Evolutionary conservation across 2,797 vertebrate species (phyloP).

Genomic region (Phalloptychus januarius): DNA sequence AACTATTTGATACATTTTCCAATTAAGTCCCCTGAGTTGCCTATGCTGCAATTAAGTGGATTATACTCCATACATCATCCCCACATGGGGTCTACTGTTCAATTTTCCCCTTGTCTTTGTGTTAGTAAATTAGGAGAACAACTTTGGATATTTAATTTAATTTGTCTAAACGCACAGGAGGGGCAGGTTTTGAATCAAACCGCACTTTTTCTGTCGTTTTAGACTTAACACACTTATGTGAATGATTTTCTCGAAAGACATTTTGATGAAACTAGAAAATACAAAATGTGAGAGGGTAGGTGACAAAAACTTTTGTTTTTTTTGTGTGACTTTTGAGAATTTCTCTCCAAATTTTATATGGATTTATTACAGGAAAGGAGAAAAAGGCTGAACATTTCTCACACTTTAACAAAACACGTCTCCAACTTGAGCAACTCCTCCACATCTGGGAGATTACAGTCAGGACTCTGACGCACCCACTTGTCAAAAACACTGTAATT

Average conservation of each 20-base stretch:
- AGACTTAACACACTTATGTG: neutral
- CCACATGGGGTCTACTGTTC: constrained; percentile 55
- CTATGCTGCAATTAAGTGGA: constrained; percentile 50
- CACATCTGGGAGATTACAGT: constrained; percentile 25
- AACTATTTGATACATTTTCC: constrained; percentile 53
- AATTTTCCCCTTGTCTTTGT: constrained; percentile 43
- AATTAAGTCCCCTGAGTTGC: constrained; percentile 66
- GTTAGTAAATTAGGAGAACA: constrained; percentile 47
- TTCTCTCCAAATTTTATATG: neutral
- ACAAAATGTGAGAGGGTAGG: neutral
- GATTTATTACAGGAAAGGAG: constrained; percentile 5
- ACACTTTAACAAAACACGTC: neutral
- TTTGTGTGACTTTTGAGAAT: neutral
- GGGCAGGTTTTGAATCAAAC: constrained; percentile 2
- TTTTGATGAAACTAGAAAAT: constrained; percentile 10
- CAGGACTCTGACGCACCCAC: constrained; percentile 29
- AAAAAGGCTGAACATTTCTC: constrained; percentile 9
- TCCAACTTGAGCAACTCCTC: constrained; percentile 13
- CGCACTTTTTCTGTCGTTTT: neutral
- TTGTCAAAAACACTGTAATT: constrained; percentile 39
- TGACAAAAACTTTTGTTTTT: constrained; percentile 5
- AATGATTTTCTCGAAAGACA: neutral
- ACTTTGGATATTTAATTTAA: constrained; percentile 25
- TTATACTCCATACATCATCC: constrained; percentile 61
- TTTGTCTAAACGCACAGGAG: constrained; percentile 38